These are phyloP conservation scores for Oxyura jamaicensis DNA, from an alignment of 2,113 vertebrate species.

Conservation along the genomic window DNA sequence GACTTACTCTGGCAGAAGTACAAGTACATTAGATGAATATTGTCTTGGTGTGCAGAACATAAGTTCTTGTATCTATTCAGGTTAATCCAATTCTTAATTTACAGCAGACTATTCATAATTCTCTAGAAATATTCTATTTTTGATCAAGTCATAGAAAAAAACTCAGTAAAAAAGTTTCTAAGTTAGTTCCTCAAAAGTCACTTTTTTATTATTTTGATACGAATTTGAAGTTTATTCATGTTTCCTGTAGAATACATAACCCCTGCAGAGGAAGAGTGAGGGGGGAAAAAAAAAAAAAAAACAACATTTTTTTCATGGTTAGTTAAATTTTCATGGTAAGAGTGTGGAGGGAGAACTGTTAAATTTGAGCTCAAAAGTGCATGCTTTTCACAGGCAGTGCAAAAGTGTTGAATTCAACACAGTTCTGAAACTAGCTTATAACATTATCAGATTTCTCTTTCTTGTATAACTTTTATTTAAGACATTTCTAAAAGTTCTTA, in stretches of 20 bases:
- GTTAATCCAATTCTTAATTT: not conserved
- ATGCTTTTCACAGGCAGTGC: not conserved
- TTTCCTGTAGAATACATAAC: not conserved
- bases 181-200: not conserved
- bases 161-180: not conserved
- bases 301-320: not conserved
- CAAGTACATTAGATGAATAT: not conserved
- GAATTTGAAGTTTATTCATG: not conserved
- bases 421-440: not conserved
- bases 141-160: not conserved
- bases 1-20: not conserved
- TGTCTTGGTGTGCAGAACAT: not conserved
- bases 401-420: not conserved
- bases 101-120: not conserved
- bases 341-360: not conserved
- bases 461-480: not conserved
- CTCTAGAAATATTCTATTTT: not conserved
- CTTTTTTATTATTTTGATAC: not conserved
- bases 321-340: not conserved
- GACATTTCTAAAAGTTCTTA: not conserved
- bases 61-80: not conserved
- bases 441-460: not conserved
- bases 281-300: not conserved
- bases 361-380: fast-evolving
- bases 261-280: not conserved